These are phyloP conservation scores for Prenolepis imparis DNA, from an alignment of 2,888 invertebrate species.

Conservation along the genomic window DNA sequence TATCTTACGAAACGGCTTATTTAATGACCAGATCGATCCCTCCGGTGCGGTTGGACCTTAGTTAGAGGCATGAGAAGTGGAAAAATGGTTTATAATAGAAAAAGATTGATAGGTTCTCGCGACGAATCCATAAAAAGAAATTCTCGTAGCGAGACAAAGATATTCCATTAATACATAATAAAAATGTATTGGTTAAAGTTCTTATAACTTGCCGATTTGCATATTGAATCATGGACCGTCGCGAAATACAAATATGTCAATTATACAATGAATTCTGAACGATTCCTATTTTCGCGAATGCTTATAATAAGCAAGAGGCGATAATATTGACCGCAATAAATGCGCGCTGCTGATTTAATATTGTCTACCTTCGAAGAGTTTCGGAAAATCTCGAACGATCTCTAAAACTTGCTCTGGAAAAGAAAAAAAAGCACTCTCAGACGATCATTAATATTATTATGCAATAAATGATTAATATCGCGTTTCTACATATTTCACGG, in stretches of 20 bases:
- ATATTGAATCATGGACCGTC: constrained; percentile 19
- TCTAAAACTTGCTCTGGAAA: neutral
- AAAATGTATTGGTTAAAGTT: constrained; percentile 32
- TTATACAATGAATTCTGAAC: constrained; percentile 26
- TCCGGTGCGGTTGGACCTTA: neutral
- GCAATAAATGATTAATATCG: constrained; percentile 6
- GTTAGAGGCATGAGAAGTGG: neutral
- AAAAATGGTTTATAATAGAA: neutral
- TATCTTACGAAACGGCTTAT: constrained; percentile 54
- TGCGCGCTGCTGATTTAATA: neutral
- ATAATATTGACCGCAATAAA: constrained; percentile 28
- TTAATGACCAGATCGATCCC: constrained; percentile 42
- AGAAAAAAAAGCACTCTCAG: neutral
- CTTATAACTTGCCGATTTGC: constrained; percentile 19
- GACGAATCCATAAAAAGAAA: neutral
- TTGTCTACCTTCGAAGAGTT: neutral
- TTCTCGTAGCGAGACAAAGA: neutral
- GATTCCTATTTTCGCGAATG: constrained; percentile 17
- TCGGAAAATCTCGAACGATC: neutral
- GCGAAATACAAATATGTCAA: constrained; percentile 31
- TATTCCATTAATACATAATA: constrained; percentile 4
- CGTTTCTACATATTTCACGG: neutral
- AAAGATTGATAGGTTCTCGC: constrained; percentile 2
- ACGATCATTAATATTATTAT: constrained; percentile 1
- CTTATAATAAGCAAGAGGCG: neutral